These are phyloP conservation scores for Microcebus ravelobensis DNA, from an alignment of 2,113 vertebrate species.

Conservation along the genomic window DNA sequence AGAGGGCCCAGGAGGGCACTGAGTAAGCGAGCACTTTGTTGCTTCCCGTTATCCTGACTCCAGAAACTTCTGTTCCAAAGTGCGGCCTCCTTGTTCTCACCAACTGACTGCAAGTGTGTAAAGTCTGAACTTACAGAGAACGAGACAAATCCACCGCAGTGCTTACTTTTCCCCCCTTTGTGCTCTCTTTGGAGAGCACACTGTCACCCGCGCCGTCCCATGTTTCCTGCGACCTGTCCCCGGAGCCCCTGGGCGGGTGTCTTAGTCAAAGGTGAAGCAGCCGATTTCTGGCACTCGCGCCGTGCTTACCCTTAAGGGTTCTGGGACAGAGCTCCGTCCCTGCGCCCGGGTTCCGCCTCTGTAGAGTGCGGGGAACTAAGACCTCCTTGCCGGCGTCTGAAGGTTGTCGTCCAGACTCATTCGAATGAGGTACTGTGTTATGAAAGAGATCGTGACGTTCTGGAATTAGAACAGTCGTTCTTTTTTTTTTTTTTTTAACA, in stretches of 20 bases:
- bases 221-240: fast-evolving
- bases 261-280: too few species aligned
- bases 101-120: background rate
- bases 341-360: background rate
- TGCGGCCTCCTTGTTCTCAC: background rate
- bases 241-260: fast-evolving
- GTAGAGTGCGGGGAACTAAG: too few species aligned
- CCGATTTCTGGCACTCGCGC: fast-evolving
- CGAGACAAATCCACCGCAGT: background rate
- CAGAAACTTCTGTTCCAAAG: background rate
- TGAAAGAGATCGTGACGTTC: background rate
- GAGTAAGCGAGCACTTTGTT: fast-evolving
- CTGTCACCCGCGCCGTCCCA: too few species aligned
- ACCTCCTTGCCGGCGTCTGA: background rate
- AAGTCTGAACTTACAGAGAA: background rate
- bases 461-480: background rate
- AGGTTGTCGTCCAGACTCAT: background rate
- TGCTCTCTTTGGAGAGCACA: background rate
- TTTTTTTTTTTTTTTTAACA: background rate
- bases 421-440: background rate
- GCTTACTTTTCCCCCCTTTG: fast-evolving
- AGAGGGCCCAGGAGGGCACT: background rate
- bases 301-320: background rate
- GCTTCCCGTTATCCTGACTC: background rate
- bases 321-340: background rate